These are phyloP conservation scores for Whitmania pigra DNA, from an alignment of 1,140 invertebrate genomes.

Conservation along the genomic window DNA sequence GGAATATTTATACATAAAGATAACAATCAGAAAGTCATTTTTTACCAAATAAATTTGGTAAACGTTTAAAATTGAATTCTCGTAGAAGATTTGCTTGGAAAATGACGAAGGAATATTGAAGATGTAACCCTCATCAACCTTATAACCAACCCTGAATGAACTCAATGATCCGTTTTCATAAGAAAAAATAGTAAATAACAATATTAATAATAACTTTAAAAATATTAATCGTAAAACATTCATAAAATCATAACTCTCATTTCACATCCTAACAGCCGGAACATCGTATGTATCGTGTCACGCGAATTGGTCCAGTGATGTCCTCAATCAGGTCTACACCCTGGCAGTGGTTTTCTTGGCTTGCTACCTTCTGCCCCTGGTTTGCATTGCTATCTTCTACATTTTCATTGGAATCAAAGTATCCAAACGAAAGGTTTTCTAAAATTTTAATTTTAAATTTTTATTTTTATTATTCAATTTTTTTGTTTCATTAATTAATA, in stretches of 20 bases:
- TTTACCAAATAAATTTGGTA: no score
- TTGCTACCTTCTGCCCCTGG: slow-evolving; percentile 82
- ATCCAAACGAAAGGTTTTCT: slow-evolving; percentile 66
- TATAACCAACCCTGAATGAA: no score
- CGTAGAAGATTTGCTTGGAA: no score
- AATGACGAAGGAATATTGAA: no score
- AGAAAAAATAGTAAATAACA: slow-evolving; percentile 14
- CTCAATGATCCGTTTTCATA: no score
- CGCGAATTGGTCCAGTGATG: slow-evolving; percentile 30
- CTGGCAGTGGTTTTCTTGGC: slow-evolving; percentile 73
- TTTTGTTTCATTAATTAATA: no score
- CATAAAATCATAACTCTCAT: background rate
- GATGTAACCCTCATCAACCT: no score
- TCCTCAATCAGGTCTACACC: slow-evolving; percentile 70
- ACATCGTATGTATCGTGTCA: slow-evolving; percentile 20
- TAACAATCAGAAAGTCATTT: no score
- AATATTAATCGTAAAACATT: no score
- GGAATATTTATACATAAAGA: no score
- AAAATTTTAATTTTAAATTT: background rate
- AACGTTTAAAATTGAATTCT: no score
- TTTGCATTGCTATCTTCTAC: slow-evolving; percentile 80
- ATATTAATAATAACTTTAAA: slow-evolving; percentile 27
- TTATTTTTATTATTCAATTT: background rate
- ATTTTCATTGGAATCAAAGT: slow-evolving; percentile 82
- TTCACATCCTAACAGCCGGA: background rate